Conservation (phyloP, 2,113 vertebrate genomes). For the Otis tarda region DNA sequence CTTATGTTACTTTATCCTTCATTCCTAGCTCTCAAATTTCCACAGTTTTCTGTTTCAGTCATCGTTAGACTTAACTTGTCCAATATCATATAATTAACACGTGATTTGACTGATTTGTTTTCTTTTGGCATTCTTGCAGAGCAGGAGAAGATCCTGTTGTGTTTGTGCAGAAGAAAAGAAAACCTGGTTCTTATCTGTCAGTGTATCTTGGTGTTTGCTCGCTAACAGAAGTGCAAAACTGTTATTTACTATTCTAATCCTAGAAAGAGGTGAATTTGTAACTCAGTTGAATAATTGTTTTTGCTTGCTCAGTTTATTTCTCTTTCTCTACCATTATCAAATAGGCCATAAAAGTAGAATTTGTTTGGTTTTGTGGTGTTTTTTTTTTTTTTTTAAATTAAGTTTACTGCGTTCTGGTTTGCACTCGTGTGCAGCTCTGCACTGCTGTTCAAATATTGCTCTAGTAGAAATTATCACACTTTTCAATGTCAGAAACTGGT, state of each 20-base stretch:
- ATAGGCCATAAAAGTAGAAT: background rate
- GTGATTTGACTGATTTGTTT: background rate
- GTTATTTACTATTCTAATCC: background rate
- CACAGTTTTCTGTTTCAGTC: background rate
- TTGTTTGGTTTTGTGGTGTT: background rate
- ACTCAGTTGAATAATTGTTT: background rate
- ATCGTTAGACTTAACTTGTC: background rate
- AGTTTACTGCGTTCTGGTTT: background rate
- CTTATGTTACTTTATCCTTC: background rate
- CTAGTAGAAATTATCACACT: background rate
- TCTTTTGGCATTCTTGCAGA: background rate
- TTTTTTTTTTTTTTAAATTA: background rate
- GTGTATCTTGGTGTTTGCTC: background rate
- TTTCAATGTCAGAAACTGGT: background rate
- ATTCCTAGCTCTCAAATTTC: background rate
- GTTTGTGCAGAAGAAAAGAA: background rate
- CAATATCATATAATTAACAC: background rate
- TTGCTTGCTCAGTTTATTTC: background rate
- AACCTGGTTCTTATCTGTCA: background rate
- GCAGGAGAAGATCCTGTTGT: background rate
- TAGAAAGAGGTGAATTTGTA: background rate
- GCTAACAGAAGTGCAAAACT: background rate
- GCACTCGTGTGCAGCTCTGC: background rate
- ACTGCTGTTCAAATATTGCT: background rate
- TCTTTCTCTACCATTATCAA: rapidly evolving